Base-by-base conservation (phyloP, 2,797 vertebrate genomes). In the Heteromormyrus szaboi region DNA sequence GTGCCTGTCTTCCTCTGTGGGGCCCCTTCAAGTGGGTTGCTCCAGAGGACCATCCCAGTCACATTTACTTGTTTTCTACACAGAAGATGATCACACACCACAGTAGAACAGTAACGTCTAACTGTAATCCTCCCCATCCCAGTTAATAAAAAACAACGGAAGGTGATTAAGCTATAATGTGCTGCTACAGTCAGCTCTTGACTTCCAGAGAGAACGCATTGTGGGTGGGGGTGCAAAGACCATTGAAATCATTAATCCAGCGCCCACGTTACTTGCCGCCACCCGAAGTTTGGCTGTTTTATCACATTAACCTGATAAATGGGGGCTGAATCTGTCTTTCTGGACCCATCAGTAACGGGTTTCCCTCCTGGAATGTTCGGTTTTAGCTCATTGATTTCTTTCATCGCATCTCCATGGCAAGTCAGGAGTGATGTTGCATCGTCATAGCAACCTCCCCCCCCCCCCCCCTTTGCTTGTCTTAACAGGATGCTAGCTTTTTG, bases 391-490 rank as follows among this genome's bases (percentile, higher is more conserved):
- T 50, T 87, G 19, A 48, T 59, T 51, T 56, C 54, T 90, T 89
- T 92, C 89, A 89, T 89, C 65, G 88, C 86, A 89, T 92, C 85
- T 89, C 89, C 90, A 91, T 91, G 90, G 90, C 90, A 92, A 86
- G 92, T 90, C 88, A 89, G 91, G 46, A 90, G 88, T 90, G 90
- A 92, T 90, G 88, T 90, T 90, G 88, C 53, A 90, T 92, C 90
- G 89, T 91, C 91, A 91, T 50, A 89, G 91, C 89, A 92, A 91
- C 90, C 84, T 76, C 81, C 90, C 90, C 89, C 90, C 89, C 29
- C 91, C 89, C 86, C 91, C 89, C 88, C 88, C 72, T 59, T 62
- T 86, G 88, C 90, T 88, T 87, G 51, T 90, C 68, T 29, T 6
- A 25, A 50, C 89, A 89, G 89, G 88, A 89, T 90, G 86, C 22